These are phyloP conservation scores for Odobenus rosmarus DNA, from an alignment of 2,113 vertebrate genomes.

Conservation along the genomic window DNA sequence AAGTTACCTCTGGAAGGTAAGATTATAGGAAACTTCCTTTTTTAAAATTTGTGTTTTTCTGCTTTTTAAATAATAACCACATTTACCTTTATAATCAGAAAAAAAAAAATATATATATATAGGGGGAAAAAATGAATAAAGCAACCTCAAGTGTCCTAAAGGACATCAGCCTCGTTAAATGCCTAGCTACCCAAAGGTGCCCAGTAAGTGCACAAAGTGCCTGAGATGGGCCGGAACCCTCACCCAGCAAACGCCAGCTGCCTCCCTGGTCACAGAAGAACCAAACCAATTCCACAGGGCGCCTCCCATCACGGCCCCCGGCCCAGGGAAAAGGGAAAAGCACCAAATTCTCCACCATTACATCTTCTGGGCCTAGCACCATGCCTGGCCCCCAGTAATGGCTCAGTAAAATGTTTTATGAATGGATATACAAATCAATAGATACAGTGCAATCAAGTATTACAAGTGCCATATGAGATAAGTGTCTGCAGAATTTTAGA, in stretches of 20 bases:
- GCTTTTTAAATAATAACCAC: neutral
- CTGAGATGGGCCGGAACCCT: neutral
- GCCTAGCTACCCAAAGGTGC: neutral
- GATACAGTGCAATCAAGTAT: neutral
- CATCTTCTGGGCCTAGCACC: neutral
- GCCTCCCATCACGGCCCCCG: too few species aligned
- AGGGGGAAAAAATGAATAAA: neutral
- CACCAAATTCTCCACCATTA: neutral
- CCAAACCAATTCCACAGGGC: neutral
- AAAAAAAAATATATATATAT: neutral
- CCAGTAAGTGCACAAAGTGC: neutral
- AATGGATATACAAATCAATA: neutral
- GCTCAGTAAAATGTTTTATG: neutral
- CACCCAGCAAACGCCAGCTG: neutral
- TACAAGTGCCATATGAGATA: neutral
- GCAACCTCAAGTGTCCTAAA: neutral
- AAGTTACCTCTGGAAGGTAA: neutral
- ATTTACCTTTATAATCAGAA: neutral
- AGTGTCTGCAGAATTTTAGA: neutral
- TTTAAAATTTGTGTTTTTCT: neutral
- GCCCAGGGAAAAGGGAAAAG: neutral
- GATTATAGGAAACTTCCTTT: neutral
- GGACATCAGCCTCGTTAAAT: neutral
- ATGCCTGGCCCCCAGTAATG: neutral
- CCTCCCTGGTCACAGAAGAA: neutral